Base-by-base conservation (phyloP, 2,888 invertebrate species). In the Agrotis exclamationis region DNA sequence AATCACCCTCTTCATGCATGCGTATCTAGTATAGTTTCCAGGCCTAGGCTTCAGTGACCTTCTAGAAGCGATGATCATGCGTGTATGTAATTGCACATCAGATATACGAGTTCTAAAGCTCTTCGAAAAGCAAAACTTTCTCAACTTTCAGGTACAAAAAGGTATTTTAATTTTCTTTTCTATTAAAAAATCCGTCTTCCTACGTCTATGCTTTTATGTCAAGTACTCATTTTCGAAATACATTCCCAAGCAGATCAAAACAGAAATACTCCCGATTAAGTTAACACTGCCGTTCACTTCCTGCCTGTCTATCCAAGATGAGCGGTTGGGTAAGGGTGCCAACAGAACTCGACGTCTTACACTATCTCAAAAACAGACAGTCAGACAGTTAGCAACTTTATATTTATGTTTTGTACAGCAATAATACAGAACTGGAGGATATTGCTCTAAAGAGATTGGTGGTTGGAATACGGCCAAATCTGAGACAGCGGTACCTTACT, bases 401-500 rank as follows among this genome's bases (percentile, higher is more conserved):
- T 86, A 86, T 89, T 86, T 88, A 86, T 88, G 87, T 87, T 87
- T 88, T 84, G 83, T 82, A 70, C 82, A 76, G 84, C 84, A 85
- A 88, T 88, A 89, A 84, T 85, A 86, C 79, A 82, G 84, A 76
- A 83, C 66, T 69, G 62, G 68, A 64, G 84, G 77, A 83, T 89
- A 88, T 86, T 87, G 88, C 87, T 76, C 86, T 87, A 89, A 90
- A 88, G 74, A 91, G 92, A 91, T 92, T 91, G 90, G 89, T 87
- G 82, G 88, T 86, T 92, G 93, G 93, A 91, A 70, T 58, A 64
- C 73, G 48, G 91, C 93, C 92, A 93, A 92, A 89, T 89, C 87
- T 86, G 79, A 63, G 80, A 84, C 79, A 75, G 69, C 74, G 76
- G 62, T 28, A 50, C 70, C 67, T 76, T 85, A 87, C 85, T 72